Conservation (phyloP, 2,797 vertebrate genomes). For the Myioborus miniatus region DNA sequence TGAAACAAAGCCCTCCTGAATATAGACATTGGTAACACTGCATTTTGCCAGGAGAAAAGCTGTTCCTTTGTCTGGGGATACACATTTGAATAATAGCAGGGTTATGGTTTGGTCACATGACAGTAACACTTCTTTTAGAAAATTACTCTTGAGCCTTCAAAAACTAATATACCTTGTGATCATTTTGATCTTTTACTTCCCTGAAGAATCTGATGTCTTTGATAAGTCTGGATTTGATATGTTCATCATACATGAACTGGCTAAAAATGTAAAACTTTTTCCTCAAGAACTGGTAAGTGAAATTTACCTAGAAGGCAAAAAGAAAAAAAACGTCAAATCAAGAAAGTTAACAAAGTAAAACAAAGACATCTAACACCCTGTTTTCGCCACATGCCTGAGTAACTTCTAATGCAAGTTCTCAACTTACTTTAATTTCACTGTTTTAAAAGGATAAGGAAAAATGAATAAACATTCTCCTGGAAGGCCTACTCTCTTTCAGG, state of each 20-base stretch:
- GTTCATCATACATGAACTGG: slow-evolving; percentile 99
- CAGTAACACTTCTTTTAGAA: background rate
- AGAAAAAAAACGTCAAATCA: background rate
- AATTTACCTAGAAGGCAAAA: slow-evolving; percentile 86
- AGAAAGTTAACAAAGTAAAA: background rate
- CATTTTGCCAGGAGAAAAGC: background rate
- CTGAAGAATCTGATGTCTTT: slow-evolving; percentile 99
- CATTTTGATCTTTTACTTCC: slow-evolving; percentile 96
- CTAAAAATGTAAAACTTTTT: slow-evolving; percentile 99
- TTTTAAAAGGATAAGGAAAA: background rate
- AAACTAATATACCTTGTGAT: slow-evolving; percentile 88
- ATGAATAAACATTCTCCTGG: background rate
- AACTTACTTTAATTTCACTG: background rate
- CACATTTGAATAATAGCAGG: background rate
- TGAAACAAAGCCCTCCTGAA: background rate
- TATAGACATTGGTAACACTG: background rate
- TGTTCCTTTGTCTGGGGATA: background rate
- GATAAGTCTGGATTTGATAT: slow-evolving; percentile 98
- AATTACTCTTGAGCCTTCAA: background rate
- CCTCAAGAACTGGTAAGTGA: slow-evolving; percentile 97
- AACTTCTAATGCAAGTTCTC: background rate
- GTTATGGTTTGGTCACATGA: background rate
- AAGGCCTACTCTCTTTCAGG: background rate
- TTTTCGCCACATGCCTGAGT: background rate
- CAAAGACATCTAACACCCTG: background rate